Conservation (phyloP, 2,113 vertebrate genomes). For the Nipponia nippon region DNA sequence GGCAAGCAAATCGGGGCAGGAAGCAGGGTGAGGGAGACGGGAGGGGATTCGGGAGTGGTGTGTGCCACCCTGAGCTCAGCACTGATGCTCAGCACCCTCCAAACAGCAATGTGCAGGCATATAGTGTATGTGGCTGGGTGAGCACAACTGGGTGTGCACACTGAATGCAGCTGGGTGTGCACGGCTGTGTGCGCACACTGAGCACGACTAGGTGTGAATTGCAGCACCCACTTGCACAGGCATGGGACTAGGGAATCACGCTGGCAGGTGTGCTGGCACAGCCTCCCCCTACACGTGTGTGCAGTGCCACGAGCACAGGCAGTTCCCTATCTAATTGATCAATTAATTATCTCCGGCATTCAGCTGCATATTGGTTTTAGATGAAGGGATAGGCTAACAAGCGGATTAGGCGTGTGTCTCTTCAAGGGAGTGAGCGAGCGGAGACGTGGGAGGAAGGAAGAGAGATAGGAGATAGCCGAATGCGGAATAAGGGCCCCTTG, state of each 20-base stretch:
- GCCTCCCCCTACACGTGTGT: not conserved
- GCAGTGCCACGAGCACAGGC: not conserved
- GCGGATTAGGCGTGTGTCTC: not conserved
- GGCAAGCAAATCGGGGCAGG: not conserved
- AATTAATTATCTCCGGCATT: constrained; percentile 46
- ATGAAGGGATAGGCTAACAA: constrained; percentile 44
- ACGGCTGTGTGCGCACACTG: rapidly evolving
- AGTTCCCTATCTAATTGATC: constrained; percentile 54
- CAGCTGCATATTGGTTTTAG: constrained; percentile 43
- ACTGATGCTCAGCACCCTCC: not conserved
- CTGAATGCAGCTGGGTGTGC: not conserved
- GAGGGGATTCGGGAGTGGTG: not conserved
- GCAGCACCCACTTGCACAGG: rapidly evolving
- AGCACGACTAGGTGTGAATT: not conserved
- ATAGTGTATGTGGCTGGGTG: not conserved
- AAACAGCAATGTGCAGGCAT: too few relatives aligned
- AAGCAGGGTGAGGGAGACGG: rapidly evolving
- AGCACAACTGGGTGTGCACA: rapidly evolving
- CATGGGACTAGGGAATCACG: rapidly evolving
- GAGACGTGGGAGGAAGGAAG: not conserved
- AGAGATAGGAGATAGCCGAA: not conserved
- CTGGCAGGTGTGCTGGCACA: not conserved
- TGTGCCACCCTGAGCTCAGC: not conserved
- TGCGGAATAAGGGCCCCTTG: rapidly evolving
- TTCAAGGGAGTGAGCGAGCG: not conserved